Conservation (phyloP, 1,140 invertebrate species). For the Halyomorpha halys region DNA sequence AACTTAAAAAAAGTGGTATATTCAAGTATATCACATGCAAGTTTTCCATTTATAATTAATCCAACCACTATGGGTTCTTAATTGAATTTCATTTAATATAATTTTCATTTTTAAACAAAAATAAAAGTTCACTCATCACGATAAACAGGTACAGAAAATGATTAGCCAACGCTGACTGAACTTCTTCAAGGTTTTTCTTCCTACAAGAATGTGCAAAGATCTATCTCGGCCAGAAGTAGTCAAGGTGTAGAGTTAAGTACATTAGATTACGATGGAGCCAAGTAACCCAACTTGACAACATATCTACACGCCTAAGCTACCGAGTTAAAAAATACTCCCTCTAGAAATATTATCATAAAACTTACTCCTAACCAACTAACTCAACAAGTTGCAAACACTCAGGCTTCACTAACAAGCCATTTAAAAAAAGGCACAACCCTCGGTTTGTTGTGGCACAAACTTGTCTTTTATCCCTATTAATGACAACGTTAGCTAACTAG, state of each 20-base stretch:
- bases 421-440: slow-evolving; percentile 5
- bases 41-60: neutral
- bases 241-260: slow-evolving; percentile 12
- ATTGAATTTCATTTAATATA: slow-evolving; percentile 2
- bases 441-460: slow-evolving; percentile 15
- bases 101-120: neutral
- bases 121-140: slow-evolving; percentile 1
- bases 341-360: neutral
- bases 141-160: slow-evolving; percentile 11
- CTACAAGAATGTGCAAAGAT: slow-evolving; percentile 1
- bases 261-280: neutral
- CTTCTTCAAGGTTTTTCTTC: neutral
- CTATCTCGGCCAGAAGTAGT: neutral
- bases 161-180: slow-evolving; percentile 7
- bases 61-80: neutral
- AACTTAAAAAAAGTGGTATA: slow-evolving; percentile 7
- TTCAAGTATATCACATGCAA: slow-evolving; percentile 1
- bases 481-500: slow-evolving; percentile 12
- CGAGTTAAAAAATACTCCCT: neutral
- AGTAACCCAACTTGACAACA: neutral
- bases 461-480: slow-evolving; percentile 1
- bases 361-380: slow-evolving; percentile 8
- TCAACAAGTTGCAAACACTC: slow-evolving; percentile 3
- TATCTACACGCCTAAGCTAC: neutral
- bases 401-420: neutral